Percentiles rank a stretch among this genome's conserved stretches.
Evolutionary conservation across 1,140 invertebrate genomes (phyloP).

Genomic region (Cepaea nemoralis): DNA sequence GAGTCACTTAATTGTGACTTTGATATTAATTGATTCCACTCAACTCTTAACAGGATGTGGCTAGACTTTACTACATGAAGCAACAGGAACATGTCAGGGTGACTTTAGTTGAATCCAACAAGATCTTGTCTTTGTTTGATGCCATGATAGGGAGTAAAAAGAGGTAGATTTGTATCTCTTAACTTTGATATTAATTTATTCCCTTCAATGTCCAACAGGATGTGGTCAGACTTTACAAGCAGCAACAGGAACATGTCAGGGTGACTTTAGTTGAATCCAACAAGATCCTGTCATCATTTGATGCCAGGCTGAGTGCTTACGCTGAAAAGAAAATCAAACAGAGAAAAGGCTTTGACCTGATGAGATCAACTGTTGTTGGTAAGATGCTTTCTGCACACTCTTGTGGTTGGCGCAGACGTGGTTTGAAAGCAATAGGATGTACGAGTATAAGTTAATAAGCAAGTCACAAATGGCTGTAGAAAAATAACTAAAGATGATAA

Average conservation of each 20-base stretch:
- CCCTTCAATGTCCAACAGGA: slow-evolving; percentile 54
- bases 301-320: slow-evolving; percentile 65
- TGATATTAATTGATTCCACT: not conserved
- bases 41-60: slow-evolving; percentile 61
- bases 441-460: too few species aligned
- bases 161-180: too few species aligned
- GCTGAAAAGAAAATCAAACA: slow-evolving; percentile 71
- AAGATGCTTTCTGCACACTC: not conserved
- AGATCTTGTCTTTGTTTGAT: slow-evolving; percentile 70
- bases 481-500: too few species aligned
- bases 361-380: slow-evolving; percentile 68
- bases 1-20: too few species aligned
- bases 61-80: slow-evolving; percentile 65
- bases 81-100: slow-evolving; percentile 62
- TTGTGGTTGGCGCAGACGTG: too few species aligned
- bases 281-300: slow-evolving; percentile 69
- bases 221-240: slow-evolving; percentile 65
- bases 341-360: slow-evolving; percentile 63
- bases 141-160: too few species aligned
- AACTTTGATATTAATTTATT: not conserved
- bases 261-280: slow-evolving; percentile 71
- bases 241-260: slow-evolving; percentile 56
- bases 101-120: slow-evolving; percentile 69
- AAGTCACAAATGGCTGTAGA: too few species aligned
- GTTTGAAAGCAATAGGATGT: too few species aligned